Conservation (phyloP, 2,113 vertebrate genomes). For the Lagenorhynchus albirostris region DNA sequence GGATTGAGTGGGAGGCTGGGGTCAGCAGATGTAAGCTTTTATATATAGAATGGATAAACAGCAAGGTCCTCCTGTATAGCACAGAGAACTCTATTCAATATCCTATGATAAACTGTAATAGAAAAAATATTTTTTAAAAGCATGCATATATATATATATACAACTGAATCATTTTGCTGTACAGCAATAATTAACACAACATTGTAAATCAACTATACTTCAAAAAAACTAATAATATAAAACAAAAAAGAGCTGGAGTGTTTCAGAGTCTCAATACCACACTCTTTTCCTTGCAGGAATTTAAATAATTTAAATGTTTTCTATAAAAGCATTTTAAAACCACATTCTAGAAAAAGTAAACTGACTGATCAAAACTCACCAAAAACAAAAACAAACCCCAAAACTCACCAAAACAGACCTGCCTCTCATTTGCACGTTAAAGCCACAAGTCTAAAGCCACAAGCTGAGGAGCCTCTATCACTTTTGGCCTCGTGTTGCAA, state of each 20-base stretch:
- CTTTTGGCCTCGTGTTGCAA: neutral
- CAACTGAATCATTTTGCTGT: too few species aligned
- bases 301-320: slow-evolving; percentile 41
- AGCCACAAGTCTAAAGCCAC: accelerated
- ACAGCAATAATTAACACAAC: too few species aligned
- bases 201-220: too few species aligned
- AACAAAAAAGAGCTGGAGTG: too few species aligned
- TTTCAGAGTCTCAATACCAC: too few species aligned
- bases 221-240: too few species aligned
- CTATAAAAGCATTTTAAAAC: neutral
- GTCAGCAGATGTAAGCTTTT: neutral
- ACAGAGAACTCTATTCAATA: neutral
- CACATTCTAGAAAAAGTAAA: neutral
- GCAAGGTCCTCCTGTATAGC: neutral
- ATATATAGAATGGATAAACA: neutral
- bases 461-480: accelerated
- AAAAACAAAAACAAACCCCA: neutral
- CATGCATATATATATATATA: neutral
- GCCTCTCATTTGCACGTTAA: neutral
- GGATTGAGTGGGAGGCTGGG: neutral
- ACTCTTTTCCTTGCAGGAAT: neutral
- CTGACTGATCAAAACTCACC: neutral
- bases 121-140: neutral
- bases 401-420: neutral
- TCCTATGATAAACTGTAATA: neutral